These are phyloP conservation scores for Aromia moschata DNA, from an alignment of 2,888 invertebrate species.

Conservation along the genomic window DNA sequence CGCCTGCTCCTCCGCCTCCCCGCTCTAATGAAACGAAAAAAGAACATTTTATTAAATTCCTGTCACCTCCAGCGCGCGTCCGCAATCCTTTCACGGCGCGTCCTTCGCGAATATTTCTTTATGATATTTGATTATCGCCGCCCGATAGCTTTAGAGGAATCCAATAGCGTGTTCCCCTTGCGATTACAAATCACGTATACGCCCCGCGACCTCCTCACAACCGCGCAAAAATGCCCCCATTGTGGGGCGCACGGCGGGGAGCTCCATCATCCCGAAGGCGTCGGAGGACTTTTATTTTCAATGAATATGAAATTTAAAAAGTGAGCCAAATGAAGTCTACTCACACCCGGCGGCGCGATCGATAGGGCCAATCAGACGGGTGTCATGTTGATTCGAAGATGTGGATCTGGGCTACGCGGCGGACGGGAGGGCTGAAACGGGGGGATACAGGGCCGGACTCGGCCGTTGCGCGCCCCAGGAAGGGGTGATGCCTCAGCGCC, in stretches of 20 bases:
- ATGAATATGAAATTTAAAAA: slow-evolving; percentile 47
- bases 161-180: slow-evolving; percentile 15
- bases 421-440: neutral
- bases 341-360: slow-evolving; percentile 38
- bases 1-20: neutral
- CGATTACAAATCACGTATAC: slow-evolving; percentile 26
- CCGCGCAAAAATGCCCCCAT: slow-evolving; percentile 31
- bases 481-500: too few relatives aligned
- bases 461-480: too few relatives aligned
- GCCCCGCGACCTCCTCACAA: slow-evolving; percentile 19
- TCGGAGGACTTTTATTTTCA: slow-evolving; percentile 44
- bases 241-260: slow-evolving; percentile 32
- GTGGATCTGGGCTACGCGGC: neutral
- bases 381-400: slow-evolving; percentile 25
- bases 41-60: slow-evolving; percentile 22
- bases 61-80: slow-evolving; percentile 20
- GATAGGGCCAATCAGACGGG: slow-evolving; percentile 37
- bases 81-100: slow-evolving; percentile 13
- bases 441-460: too few relatives aligned
- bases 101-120: slow-evolving; percentile 18
- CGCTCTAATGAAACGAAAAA: slow-evolving; percentile 8
- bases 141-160: slow-evolving; percentile 15
- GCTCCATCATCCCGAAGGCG: slow-evolving; percentile 36
- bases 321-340: slow-evolving; percentile 37
- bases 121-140: slow-evolving; percentile 24